Conservation (phyloP, 2,888 invertebrate genomes). For the Ametastegia equiseti region DNA sequence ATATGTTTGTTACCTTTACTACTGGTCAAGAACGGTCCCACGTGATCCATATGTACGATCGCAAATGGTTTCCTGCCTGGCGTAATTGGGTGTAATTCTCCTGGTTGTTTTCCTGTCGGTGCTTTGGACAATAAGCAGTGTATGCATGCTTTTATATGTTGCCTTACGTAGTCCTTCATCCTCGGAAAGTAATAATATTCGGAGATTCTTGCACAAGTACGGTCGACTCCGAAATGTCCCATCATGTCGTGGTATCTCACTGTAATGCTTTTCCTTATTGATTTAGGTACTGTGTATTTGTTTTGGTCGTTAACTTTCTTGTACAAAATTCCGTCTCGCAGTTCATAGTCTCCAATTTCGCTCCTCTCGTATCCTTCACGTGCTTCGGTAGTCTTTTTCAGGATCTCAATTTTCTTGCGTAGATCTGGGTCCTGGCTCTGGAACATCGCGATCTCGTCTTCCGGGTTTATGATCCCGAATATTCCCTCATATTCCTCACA, state of each 20-base stretch:
- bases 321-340: not conserved
- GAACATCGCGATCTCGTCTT: not conserved
- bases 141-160: conserved; percentile 54
- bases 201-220: conserved; percentile 38
- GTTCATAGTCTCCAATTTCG: not conserved
- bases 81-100: conserved; percentile 56
- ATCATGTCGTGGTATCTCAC: conserved; percentile 50
- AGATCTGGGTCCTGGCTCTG: conserved; percentile 20
- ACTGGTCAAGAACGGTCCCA: conserved; percentile 53
- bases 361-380: not conserved
- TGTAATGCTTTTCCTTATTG: conserved; percentile 49
- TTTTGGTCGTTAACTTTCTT: not conserved
- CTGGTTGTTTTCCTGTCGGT: conserved; percentile 53
- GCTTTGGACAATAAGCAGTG: conserved; percentile 54
- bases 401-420: conserved; percentile 47
- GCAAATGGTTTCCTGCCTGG: conserved; percentile 54
- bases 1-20: conserved; percentile 51
- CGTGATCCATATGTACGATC: conserved; percentile 56
- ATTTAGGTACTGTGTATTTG: conserved; percentile 44
- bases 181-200: conserved; percentile 49
- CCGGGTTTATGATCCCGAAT: not conserved
- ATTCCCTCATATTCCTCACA: conserved; percentile 43
- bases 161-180: conserved; percentile 51
- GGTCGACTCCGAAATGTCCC: conserved; percentile 51
- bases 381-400: conserved; percentile 20